These are phyloP conservation scores for Porites lutea DNA, from an alignment of 64 coral and sea anemone species.

Conservation along the genomic window DNA sequence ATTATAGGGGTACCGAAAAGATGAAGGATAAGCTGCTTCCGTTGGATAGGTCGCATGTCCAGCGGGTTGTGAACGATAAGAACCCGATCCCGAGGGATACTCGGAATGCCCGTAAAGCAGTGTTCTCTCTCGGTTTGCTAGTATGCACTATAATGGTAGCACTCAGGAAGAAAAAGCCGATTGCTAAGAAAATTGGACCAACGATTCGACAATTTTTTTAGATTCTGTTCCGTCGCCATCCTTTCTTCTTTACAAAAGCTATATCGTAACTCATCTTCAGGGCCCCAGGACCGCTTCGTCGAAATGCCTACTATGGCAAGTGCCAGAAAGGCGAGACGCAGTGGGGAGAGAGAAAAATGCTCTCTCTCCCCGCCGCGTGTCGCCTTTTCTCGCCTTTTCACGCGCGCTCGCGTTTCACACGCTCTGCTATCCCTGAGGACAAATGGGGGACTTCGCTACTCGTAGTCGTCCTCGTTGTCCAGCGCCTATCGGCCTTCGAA, in stretches of 20 bases:
- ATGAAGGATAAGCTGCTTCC: background rate
- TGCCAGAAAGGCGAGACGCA: no score
- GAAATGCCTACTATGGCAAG: no score
- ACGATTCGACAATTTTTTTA: slow-evolving; percentile 48
- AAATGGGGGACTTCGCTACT: no score
- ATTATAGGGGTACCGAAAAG: background rate
- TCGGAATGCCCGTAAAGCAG: background rate
- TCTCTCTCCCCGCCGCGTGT: no score
- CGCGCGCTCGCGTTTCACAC: no score
- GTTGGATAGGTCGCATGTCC: background rate
- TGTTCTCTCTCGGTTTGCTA: no score
- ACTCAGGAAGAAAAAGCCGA: no score
- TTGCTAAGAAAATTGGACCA: slow-evolving; percentile 30
- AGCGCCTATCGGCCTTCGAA: background rate
- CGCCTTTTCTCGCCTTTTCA: no score
- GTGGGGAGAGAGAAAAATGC: no score
- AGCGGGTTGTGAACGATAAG: background rate
- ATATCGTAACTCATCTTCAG: slow-evolving; percentile 35
- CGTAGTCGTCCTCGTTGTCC: no score
- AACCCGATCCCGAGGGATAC: background rate
- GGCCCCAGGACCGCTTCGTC: background rate
- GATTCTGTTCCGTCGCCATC: background rate
- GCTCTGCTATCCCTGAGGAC: no score
- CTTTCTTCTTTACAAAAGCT: slow-evolving; percentile 31
- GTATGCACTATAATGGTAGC: no score